A percentile compares a stretch with the other conserved stretches of the same genome.
Conservation (phyloP, 1,140 invertebrate genomes). For the Drosophila sturtevanti region DNA sequence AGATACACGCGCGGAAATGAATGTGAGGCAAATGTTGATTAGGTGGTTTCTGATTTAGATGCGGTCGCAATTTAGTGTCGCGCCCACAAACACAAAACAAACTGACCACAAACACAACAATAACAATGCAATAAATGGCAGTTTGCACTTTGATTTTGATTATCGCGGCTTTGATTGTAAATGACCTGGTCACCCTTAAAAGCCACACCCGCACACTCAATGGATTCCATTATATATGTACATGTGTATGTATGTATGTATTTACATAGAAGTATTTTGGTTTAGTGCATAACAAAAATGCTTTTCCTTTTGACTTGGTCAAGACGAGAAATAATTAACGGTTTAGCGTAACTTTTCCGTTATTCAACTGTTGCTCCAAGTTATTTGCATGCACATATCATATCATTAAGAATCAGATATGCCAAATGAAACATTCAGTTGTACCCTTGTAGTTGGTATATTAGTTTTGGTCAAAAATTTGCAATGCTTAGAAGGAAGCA, state of each 20-base stretch:
- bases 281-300: background rate
- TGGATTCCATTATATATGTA: conserved; percentile 11
- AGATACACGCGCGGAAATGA: background rate
- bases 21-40: conserved; percentile 48
- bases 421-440: too few species aligned
- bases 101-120: conserved; percentile 14
- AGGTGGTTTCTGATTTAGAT: conserved; percentile 39
- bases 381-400: too few species aligned
- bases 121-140: conserved; percentile 19
- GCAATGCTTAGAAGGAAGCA: too few species aligned
- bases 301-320: background rate
- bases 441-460: too few species aligned
- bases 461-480: too few species aligned
- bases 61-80: conserved; percentile 56
- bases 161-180: conserved; percentile 20
- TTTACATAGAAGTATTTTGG: background rate
- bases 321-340: background rate
- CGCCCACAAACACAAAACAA: conserved; percentile 42
- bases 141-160: conserved; percentile 24
- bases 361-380: too few species aligned
- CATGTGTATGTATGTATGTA: too few species aligned
- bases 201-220: background rate
- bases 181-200: conserved; percentile 11
- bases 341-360: too few species aligned
- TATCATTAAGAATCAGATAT: too few species aligned